Conservation (phyloP, 2,113 vertebrate genomes). For the Eulemur rufifrons region DNA sequence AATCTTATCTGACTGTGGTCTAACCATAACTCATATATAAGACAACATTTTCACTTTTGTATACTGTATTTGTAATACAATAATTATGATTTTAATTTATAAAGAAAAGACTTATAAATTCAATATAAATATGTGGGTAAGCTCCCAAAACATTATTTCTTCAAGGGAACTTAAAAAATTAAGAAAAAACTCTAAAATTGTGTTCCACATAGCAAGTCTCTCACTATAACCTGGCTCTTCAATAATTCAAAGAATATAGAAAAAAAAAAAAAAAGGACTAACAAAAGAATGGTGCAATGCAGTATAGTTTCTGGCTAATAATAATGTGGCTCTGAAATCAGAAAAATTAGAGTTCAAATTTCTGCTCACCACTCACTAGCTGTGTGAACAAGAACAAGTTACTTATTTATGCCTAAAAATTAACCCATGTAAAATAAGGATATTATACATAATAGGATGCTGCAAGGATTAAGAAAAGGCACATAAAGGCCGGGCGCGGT, state of each 20-base stretch:
- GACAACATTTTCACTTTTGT: not conserved
- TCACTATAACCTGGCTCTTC: constrained; percentile 11
- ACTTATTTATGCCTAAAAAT: not conserved
- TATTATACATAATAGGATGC: not conserved
- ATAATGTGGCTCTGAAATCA: not conserved
- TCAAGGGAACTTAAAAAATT: constrained; percentile 31
- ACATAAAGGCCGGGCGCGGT: too few species aligned
- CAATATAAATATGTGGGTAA: not conserved
- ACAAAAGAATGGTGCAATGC: not conserved
- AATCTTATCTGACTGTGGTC: constrained; percentile 16
- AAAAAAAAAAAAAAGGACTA: not conserved
- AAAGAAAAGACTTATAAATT: constrained; percentile 37
- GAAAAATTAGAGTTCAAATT: not conserved
- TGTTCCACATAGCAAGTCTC: constrained; percentile 2
- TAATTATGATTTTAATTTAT: constrained; percentile 31
- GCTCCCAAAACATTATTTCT: not conserved
- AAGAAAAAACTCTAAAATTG: not conserved
- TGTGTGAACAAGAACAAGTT: not conserved
- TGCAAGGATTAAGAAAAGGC: not conserved
- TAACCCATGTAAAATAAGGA: not conserved
- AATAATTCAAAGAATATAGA: not conserved
- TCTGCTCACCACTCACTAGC: not conserved
- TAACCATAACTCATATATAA: constrained; percentile 6
- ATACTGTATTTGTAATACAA: not conserved
- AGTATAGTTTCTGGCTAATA: not conserved